Evolutionary conservation across 2,888 invertebrate genomes (phyloP).

Genomic region (Sesamia inferens): DNA sequence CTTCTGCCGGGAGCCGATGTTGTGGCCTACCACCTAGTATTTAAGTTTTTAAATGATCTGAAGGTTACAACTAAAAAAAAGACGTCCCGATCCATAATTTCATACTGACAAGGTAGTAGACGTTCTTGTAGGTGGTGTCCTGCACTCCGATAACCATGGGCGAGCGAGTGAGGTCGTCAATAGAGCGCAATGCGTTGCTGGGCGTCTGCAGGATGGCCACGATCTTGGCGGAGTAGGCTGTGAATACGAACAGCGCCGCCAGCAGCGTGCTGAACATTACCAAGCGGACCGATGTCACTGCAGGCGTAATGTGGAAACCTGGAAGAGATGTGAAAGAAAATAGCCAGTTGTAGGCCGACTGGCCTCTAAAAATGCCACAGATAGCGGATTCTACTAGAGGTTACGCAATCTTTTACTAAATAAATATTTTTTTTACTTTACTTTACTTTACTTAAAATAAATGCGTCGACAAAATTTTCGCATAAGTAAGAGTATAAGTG

Average conservation of each 20-base stretch:
- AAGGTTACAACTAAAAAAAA: neutral
- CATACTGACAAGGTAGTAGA: conserved; percentile 77
- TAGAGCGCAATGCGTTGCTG: conserved; percentile 89
- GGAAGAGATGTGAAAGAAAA: neutral
- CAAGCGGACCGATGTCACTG: conserved; percentile 86
- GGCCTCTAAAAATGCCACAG: neutral
- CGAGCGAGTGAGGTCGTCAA: conserved; percentile 89
- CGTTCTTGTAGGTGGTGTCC: conserved; percentile 90
- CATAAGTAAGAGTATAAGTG: no score
- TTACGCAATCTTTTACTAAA: no score
- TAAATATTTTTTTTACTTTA: no score
- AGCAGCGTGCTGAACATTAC: conserved; percentile 89
- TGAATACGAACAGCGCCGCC: conserved; percentile 90
- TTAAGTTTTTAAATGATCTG: neutral
- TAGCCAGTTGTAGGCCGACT: neutral
- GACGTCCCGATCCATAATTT: neutral
- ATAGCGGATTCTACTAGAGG: neutral
- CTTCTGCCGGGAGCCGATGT: no score
- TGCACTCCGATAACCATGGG: conserved; percentile 90
- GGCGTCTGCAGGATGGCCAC: conserved; percentile 91
- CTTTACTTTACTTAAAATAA: no score
- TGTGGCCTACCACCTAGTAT: no score
- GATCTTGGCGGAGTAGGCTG: conserved; percentile 92
- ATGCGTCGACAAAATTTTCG: no score
- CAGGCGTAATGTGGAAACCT: conserved; percentile 87